phyloP scores from a whole-genome alignment of 2,797 vertebrate species.

The Artibeus lituratus region DNA sequence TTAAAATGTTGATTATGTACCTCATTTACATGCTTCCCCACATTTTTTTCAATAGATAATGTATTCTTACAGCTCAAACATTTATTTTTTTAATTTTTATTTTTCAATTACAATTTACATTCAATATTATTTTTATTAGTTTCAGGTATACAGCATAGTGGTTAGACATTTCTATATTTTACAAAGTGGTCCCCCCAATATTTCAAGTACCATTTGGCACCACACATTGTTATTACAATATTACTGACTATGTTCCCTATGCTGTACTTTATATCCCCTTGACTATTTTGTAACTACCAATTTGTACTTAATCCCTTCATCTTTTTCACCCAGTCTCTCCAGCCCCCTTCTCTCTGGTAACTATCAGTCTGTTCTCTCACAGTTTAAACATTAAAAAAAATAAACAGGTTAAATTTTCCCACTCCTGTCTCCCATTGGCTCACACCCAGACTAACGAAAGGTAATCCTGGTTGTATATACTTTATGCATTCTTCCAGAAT shows the following conservation, averaged over 20 bases:
- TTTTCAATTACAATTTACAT: background rate
- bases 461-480: background rate
- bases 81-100: background rate
- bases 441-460: background rate
- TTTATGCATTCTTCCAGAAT: background rate
- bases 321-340: background rate
- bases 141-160: background rate
- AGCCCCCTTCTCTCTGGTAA: background rate
- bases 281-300: background rate
- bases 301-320: background rate
- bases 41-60: background rate
- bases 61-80: background rate
- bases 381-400: background rate
- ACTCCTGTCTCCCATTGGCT: background rate
- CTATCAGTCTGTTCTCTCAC: background rate
- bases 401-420: background rate
- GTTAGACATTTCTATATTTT: background rate
- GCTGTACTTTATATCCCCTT: background rate
- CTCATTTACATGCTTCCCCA: background rate
- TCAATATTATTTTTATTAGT: background rate
- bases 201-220: background rate
- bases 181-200: background rate
- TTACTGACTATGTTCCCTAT: background rate
- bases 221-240: background rate
- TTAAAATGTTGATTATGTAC: background rate